These are phyloP conservation scores for Sitta europaea DNA, from an alignment of 2,113 vertebrate species.

Conservation along the genomic window DNA sequence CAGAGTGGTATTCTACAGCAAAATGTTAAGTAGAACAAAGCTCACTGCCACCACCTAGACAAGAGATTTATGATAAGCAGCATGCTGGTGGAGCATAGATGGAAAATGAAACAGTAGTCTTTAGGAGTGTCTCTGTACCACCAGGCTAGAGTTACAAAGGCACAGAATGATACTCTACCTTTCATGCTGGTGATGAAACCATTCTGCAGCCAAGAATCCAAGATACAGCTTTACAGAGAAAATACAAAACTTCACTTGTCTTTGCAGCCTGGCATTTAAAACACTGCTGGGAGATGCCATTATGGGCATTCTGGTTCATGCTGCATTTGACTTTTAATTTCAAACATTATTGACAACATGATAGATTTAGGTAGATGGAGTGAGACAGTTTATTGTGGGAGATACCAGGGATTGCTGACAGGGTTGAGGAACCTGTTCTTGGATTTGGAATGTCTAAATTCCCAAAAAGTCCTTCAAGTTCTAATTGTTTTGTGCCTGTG, in stretches of 20 bases:
- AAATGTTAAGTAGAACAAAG: not conserved
- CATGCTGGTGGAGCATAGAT: not conserved
- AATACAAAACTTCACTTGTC: not conserved
- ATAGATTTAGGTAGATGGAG: not conserved
- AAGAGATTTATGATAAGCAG: not conserved
- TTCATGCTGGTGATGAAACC: not conserved
- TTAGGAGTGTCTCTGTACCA: not conserved
- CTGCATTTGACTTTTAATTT: not conserved
- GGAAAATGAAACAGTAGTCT: not conserved
- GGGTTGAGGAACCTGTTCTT: not conserved
- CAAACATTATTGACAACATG: not conserved
- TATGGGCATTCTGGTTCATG: not conserved
- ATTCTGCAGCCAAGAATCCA: not conserved
- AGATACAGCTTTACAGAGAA: not conserved
- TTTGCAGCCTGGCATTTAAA: not conserved
- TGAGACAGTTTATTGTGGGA: not conserved
- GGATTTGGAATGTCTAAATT: not conserved
- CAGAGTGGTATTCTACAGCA: not conserved
- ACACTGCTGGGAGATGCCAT: not conserved
- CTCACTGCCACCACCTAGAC: not conserved
- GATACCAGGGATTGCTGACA: not conserved
- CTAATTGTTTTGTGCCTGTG: not conserved
- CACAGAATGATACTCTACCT: not conserved
- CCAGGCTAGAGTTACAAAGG: not conserved
- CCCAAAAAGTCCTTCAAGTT: not conserved